A percentile compares a stretch with the other conserved stretches of the same genome.
Conservation (phyloP, 2,113 vertebrate genomes). For the Chionomys nivalis region DNA sequence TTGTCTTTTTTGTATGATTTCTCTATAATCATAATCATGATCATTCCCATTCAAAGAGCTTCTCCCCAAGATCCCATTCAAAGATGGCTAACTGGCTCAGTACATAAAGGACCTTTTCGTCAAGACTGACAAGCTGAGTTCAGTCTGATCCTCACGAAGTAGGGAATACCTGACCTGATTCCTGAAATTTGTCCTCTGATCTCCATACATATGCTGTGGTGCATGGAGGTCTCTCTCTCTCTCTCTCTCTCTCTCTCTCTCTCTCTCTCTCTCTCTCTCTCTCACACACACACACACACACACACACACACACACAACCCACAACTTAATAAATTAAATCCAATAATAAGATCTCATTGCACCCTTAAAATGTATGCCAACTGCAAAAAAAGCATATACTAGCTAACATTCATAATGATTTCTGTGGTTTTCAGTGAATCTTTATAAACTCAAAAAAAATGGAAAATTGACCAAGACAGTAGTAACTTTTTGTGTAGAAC, state of each 20-base stretch:
- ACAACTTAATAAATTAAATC: background rate
- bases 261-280: too few species aligned
- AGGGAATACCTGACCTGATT: background rate
- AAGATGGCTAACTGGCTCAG: background rate
- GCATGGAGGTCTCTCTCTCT: too few species aligned
- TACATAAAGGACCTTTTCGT: too few species aligned
- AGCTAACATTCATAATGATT: conserved; percentile 74
- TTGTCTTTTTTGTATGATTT: background rate
- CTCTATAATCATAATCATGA: rapidly evolving
- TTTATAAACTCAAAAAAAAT: conserved; percentile 67
- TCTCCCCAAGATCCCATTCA: background rate
- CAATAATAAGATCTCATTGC: background rate
- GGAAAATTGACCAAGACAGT: too few species aligned
- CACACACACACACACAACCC: background rate
- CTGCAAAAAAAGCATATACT: background rate
- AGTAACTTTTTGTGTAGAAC: conserved; percentile 75
- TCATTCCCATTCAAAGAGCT: background rate
- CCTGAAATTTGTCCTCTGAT: background rate
- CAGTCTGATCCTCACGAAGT: background rate
- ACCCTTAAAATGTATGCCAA: background rate
- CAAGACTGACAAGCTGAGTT: background rate
- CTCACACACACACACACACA: background rate
- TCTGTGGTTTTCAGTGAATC: conserved; percentile 76
- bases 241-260: too few species aligned
- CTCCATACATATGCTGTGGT: background rate